Conservation (phyloP, 2,113 vertebrate species). For the Mirza zaza region DNA sequence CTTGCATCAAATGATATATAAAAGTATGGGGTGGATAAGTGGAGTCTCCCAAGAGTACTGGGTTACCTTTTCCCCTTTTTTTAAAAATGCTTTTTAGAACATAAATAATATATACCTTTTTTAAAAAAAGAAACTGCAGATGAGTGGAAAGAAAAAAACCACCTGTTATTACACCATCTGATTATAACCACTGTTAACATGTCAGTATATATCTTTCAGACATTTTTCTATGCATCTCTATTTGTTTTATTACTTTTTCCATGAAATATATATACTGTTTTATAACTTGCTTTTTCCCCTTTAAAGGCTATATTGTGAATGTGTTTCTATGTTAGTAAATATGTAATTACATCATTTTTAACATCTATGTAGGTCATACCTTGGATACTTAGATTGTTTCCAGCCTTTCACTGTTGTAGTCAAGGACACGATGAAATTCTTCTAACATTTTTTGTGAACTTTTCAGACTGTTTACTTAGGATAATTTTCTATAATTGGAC, state of each 20-base stretch:
- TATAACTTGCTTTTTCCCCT: not conserved
- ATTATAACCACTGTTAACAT: slow-evolving; percentile 64
- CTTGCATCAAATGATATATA: slow-evolving; percentile 37
- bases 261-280: not conserved
- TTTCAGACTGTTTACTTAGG: not conserved
- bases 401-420: not conserved
- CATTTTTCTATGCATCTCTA: not conserved
- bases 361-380: not conserved
- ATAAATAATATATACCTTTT: slow-evolving; percentile 21
- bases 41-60: slow-evolving; percentile 75
- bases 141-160: slow-evolving; percentile 15
- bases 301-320: not conserved
- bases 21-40: slow-evolving; percentile 35
- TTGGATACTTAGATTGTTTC: not conserved
- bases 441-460: not conserved
- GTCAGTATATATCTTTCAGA: not conserved
- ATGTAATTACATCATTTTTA: not conserved
- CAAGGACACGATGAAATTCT: not conserved
- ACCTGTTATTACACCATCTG: not conserved
- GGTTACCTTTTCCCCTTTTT: slow-evolving; percentile 75
- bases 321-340: slow-evolving; percentile 46
- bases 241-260: not conserved
- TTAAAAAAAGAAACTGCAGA: slow-evolving; percentile 19
- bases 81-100: slow-evolving; percentile 23
- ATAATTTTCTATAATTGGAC: not conserved